Base-by-base conservation (phyloP, 2,113 vertebrate genomes). In the Recurvirostra avosetta region DNA sequence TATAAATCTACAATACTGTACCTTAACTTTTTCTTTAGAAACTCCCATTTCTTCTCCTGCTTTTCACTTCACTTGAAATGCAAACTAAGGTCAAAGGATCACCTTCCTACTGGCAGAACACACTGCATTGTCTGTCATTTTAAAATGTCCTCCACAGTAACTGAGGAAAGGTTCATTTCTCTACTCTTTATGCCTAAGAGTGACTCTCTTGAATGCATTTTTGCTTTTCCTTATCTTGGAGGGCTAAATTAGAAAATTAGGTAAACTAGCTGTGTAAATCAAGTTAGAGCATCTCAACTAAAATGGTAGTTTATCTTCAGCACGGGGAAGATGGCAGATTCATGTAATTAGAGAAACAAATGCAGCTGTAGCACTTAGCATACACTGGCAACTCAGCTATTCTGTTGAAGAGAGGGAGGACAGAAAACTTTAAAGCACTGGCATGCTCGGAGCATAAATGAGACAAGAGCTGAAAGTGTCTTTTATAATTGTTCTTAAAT, bases 61-160 rank as follows among this genome's bases (percentile, higher is more conserved):
- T 92, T 97, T 92, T 93, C 87, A 75, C 49, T 97, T 96, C 91
- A 92, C 91, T 97, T 97, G 96, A 96, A 97, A 97, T 98, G 90
- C 91, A 97, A 98, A 97, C 62, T 58, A 81, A 95, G 94, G 93
- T 95, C 95, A 97, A 88, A 88, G 55, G 92, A 96, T 96, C 82
- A 62, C 87, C 83, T 96, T 96, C 96, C 92, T 95, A 75, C 94
- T 89, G 75, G 84, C 90, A 93, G 94, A 93, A 86, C 81, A 76
- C 26, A 32, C 58, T 91, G 87, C 88, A 90, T 96, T 94, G 96
- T 93, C 94, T 94, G 89, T 94, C 80, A 76, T 92, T 95, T 88
- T 49, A 66, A 95, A 86, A 96, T 50, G 53, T 79, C 55, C 73
- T 94, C 76, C 78, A 61, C 67, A 38, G 72, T 59, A 61, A 80